phyloP scores from a whole-genome alignment of 2,888 invertebrate species.

The Pogonocherus hispidulus region DNA sequence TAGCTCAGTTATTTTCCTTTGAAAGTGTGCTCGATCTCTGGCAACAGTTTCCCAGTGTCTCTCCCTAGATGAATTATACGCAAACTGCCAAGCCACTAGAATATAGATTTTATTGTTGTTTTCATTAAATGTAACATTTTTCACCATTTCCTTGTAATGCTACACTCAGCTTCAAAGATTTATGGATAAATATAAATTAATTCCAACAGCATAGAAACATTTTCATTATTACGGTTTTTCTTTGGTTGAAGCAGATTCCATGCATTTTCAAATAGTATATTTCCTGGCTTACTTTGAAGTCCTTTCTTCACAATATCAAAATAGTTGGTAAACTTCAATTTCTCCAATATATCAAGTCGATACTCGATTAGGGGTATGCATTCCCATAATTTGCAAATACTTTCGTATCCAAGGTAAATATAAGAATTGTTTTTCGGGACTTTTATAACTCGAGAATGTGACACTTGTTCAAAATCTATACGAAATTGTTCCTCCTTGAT shows the following conservation, averaged over 20 bases:
- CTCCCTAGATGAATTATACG: background rate
- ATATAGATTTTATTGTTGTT: background rate
- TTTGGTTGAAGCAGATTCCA: background rate
- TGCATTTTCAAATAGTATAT: background rate
- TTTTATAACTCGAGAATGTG: background rate
- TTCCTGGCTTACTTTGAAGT: background rate
- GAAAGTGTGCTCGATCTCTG: background rate
- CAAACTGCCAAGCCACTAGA: background rate
- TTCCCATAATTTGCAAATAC: background rate
- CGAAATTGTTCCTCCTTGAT: no score
- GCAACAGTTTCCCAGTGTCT: background rate
- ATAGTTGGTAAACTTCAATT: background rate
- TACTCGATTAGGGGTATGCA: background rate
- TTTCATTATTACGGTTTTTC: background rate
- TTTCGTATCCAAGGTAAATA: no score
- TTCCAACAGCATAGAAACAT: background rate
- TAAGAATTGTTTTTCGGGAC: background rate
- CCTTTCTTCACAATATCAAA: background rate
- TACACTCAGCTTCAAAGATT: background rate
- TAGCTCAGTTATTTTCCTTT: background rate
- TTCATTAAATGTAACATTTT: no score
- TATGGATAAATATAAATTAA: background rate
- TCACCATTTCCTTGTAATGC: no score
- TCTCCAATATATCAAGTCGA: background rate
- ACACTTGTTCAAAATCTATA: background rate